Conservation (phyloP, 2,113 vertebrate genomes). For the Sterna hirundo region DNA sequence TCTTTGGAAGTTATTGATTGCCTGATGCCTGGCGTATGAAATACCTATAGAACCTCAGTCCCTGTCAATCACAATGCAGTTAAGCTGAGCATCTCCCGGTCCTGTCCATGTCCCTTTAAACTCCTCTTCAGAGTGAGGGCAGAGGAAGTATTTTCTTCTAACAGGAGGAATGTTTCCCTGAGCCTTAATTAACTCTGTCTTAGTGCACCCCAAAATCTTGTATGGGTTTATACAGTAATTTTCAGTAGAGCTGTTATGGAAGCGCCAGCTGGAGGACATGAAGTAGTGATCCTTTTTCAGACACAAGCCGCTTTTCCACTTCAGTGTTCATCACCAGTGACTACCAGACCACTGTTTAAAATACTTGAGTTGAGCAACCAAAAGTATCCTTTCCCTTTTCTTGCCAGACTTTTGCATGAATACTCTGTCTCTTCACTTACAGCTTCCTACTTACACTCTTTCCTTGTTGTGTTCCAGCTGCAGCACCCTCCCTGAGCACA, state of each 20-base stretch:
- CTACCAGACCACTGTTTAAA: not conserved
- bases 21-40: not conserved
- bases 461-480: not conserved
- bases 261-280: not conserved
- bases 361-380: not conserved
- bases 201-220: not conserved
- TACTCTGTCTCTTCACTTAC: not conserved
- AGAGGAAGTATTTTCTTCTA: not conserved
- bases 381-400: not conserved
- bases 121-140: not conserved
- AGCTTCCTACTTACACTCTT: not conserved
- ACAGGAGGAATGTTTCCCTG: not conserved
- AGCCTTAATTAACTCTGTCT: not conserved
- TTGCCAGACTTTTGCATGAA: not conserved
- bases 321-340: not conserved
- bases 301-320: not conserved
- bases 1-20: not conserved
- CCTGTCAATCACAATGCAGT: not conserved
- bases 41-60: not conserved
- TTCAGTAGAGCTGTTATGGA: not conserved
- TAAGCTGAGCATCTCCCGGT: not conserved
- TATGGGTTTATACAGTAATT: not conserved
- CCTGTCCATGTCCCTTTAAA: not conserved
- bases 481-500: not conserved
- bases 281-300: not conserved